Base-by-base conservation (phyloP, 2,113 vertebrate genomes). In the Neogale vison region DNA sequence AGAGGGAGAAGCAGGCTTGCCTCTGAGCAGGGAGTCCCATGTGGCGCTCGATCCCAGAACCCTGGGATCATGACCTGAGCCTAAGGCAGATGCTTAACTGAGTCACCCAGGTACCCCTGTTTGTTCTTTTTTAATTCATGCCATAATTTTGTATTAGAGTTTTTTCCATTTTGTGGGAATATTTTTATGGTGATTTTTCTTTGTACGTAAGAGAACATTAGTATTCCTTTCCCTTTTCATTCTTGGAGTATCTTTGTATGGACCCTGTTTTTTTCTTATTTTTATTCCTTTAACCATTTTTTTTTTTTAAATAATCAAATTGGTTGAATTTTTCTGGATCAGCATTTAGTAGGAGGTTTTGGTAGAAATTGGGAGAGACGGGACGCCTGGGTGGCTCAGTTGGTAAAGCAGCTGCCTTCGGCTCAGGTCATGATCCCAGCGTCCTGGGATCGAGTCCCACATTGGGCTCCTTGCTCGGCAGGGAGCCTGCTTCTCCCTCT, bases 321-420 rank as follows among this genome's bases (percentile, higher is more conserved):
- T 65, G 36, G 42, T 72, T 90, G 84, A 14, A 63, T 95, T 80
- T 97, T 95, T 85, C 85, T 80, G 72, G 85, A 65, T 21, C 20
- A 34, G 85, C 85, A 36, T 3, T 71, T 39, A 61, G 31, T n/a
- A 77, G 77, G 69, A 88, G 61, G 76, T 84, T 82, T 45, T 23
- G 26, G 61, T 88, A 77, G 67, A 83, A 96, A 92, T 6, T 87
- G 65, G 96, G 96, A 93, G 23, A 65, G 36, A 86, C n/a, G n/a
- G n/a, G n/a, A n/a, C n/a, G n/a, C n/a, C n/a, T n/a, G n/a, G n/a
- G n/a, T n/a, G n/a, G n/a, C n/a, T n/a, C n/a, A n/a, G n/a, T n/a
- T n/a, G n/a, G n/a, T n/a, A n/a, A n/a, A n/a, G n/a, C n/a, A n/a
- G n/a, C n/a, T n/a, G n/a, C n/a, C n/a, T n/a, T n/a, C n/a, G n/a